Evolutionary conservation across 2,113 vertebrate genomes (phyloP).

Genomic region (Spermophilus dauricus): DNA sequence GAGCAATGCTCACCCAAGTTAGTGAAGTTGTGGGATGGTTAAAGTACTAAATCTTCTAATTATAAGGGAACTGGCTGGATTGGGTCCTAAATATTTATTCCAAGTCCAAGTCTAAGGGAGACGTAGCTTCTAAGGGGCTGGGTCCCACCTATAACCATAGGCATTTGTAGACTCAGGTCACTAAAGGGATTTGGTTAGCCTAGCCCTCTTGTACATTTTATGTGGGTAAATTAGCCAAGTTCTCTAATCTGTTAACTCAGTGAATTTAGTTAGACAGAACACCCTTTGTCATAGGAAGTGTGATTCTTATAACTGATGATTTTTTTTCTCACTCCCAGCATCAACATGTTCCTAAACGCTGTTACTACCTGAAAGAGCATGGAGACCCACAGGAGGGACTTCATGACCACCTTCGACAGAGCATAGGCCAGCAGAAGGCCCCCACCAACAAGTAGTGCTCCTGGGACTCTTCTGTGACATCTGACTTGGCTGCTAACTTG

Average conservation of each 20-base stretch:
- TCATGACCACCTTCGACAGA: slow-evolving; percentile 77
- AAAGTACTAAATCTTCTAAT: slow-evolving; percentile 17
- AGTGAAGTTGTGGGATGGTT: neutral
- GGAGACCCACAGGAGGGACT: slow-evolving; percentile 76
- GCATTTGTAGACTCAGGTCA: neutral
- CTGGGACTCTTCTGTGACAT: slow-evolving; percentile 65
- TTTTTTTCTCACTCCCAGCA: slow-evolving; percentile 60
- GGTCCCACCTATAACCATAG: neutral
- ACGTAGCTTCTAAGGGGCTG: neutral
- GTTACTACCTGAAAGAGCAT: slow-evolving; percentile 83
- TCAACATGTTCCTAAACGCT: slow-evolving; percentile 81
- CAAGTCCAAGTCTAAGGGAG: slow-evolving; percentile 8
- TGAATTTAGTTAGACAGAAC: slow-evolving; percentile 39
- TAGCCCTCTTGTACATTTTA: neutral
- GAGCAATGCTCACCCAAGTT: neutral
- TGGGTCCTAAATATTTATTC: neutral
- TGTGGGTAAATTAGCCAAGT: neutral
- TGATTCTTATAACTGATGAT: slow-evolving; percentile 64
- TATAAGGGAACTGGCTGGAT: neutral
- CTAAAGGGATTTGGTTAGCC: slow-evolving; percentile 16
- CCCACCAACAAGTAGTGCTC: slow-evolving; percentile 65
- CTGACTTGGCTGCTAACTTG: slow-evolving; percentile 73
- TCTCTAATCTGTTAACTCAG: neutral
- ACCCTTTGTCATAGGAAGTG: neutral
- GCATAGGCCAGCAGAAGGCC: slow-evolving; percentile 58